Evolutionary conservation across 2,797 vertebrate genomes (phyloP).

Genomic region (Antrozous pallidus): DNA sequence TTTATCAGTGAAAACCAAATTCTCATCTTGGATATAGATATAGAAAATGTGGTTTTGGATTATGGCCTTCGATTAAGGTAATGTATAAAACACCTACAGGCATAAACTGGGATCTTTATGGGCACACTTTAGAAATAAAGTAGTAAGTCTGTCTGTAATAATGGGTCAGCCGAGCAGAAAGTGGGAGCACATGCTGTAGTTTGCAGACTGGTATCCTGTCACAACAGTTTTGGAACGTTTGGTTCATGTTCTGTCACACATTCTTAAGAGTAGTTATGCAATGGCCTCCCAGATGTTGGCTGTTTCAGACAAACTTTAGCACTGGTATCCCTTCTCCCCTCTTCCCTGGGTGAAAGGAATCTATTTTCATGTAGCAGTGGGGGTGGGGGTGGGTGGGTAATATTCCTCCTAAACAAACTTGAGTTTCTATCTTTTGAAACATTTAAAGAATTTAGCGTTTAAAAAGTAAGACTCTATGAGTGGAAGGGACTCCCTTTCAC

Average conservation of each 20-base stretch:
- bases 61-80: not conserved
- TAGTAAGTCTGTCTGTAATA: not conserved
- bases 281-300: constrained; percentile 3
- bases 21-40: not conserved
- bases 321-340: not conserved
- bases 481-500: not conserved
- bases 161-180: not conserved
- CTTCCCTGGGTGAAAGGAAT: not conserved
- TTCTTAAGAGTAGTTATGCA: constrained; percentile 51
- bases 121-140: constrained; percentile 23
- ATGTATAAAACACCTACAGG: not conserved
- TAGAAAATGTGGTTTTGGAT: constrained; percentile 10
- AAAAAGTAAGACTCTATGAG: not conserved
- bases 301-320: constrained; percentile 20
- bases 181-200: not conserved
- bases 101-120: not conserved
- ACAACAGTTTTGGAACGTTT: constrained; percentile 39
- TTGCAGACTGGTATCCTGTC: not conserved
- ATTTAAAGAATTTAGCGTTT: not conserved
- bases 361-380: not conserved
- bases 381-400: not conserved
- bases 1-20: constrained; percentile 33
- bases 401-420: not conserved
- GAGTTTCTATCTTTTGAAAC: not conserved
- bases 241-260: constrained; percentile 57